Percentiles rank a stretch among this genome's conserved stretches.
phyloP scores from a whole-genome alignment of 2,113 vertebrate species.

The Physeter macrocephalus region DNA sequence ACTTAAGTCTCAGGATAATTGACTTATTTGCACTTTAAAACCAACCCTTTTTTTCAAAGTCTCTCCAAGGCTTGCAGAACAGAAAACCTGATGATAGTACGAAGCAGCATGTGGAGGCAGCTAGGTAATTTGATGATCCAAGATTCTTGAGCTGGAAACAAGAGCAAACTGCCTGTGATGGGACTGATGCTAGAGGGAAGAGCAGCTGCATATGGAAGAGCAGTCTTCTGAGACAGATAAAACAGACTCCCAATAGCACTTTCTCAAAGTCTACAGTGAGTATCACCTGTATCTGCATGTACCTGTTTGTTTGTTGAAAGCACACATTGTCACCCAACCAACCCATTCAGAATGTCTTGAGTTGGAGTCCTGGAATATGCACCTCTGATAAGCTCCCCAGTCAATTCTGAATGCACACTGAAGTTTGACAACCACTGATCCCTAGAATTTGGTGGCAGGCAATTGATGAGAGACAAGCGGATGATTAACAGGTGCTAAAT shows the following conservation, averaged over 20 bases:
- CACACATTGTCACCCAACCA: neutral
- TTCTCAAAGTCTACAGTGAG: neutral
- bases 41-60: neutral
- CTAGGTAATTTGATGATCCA: neutral
- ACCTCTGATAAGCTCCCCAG: neutral
- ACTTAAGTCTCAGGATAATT: neutral
- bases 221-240: neutral
- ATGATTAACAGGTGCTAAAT: neutral
- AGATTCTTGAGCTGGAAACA: neutral
- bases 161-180: neutral
- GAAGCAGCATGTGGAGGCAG: neutral
- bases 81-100: neutral
- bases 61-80: neutral
- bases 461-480: neutral
- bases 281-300: neutral
- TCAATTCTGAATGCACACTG: neutral
- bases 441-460: neutral
- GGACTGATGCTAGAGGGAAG: neutral
- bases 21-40: neutral
- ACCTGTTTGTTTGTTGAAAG: neutral
- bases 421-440: neutral
- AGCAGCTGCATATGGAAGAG: fast-evolving
- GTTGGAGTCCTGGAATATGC: neutral
- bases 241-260: fast-evolving
- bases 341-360: neutral